These are phyloP conservation scores for Pyrrhosoma nymphula DNA, from an alignment of 2,888 invertebrate genomes.

Conservation along the genomic window DNA sequence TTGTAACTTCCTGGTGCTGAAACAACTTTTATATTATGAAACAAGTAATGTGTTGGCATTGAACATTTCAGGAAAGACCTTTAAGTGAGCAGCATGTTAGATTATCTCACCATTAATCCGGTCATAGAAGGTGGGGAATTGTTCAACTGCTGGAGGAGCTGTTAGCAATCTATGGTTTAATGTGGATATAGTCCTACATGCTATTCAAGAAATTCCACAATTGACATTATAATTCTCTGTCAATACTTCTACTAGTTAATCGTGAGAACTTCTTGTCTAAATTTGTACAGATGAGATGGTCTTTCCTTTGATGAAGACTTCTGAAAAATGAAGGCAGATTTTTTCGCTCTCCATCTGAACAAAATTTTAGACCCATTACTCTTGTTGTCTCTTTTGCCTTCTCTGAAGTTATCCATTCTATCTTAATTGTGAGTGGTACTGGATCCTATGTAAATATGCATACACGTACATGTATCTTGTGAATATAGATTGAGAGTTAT, in stretches of 20 bases:
- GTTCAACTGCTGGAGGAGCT: slow-evolving; percentile 40
- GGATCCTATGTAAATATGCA: not conserved
- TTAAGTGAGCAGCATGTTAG: slow-evolving; percentile 54
- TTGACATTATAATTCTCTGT: not conserved
- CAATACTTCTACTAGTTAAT: not conserved
- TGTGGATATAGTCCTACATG: slow-evolving; percentile 52
- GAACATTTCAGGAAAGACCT: slow-evolving; percentile 64
- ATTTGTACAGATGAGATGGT: slow-evolving; percentile 33
- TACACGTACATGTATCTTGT: not conserved
- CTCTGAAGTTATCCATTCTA: not conserved
- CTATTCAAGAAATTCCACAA: slow-evolving; percentile 44
- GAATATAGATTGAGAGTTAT: slow-evolving; percentile 10
- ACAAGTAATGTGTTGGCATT: slow-evolving; percentile 64
- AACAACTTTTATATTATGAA: slow-evolving; percentile 7
- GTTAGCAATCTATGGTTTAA: slow-evolving; percentile 55
- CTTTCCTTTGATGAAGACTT: slow-evolving; percentile 42
- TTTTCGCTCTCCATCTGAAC: slow-evolving; percentile 1
- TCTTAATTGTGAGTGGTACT: not conserved
- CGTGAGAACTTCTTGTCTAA: not conserved
- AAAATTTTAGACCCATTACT: not conserved
- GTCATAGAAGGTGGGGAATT: slow-evolving; percentile 45
- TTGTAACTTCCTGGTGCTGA: slow-evolving; percentile 44
- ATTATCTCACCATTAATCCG: slow-evolving; percentile 61
- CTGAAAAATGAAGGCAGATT: not conserved
- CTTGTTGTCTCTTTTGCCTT: not conserved